Base-by-base conservation (phyloP, 2,888 invertebrate species). In the Mythimna impura region DNA sequence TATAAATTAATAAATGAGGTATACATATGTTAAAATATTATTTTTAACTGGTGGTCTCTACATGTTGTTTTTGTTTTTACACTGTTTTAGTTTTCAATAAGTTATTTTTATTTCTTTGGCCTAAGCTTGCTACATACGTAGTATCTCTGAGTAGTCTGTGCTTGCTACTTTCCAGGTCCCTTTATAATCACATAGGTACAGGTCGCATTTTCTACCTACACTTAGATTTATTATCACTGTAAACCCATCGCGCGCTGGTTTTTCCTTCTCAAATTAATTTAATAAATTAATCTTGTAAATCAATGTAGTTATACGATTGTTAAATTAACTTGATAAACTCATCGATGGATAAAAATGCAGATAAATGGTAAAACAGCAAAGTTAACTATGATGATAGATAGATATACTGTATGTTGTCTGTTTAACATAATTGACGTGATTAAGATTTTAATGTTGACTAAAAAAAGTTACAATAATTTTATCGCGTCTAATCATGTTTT, bases 291-390 rank as follows among this genome's bases (percentile, higher is more conserved):
- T 74, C 80, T 76, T 66, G 66, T 70, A 66, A 67, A 57, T 70
- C 69, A 66, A 77, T 75, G 69, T 78, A 71, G 47, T 68, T 43
- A 71, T 69, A 62, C 30, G 66, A 69, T 57, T 66, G 71, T 76
- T 66, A 73, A 66, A 73, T 77, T 73, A 76, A 82, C 76, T 69
- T 71, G 70, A 73, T 74, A 40, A 80, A 66, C 66, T 73, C 74
- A 75, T 75, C 76, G 78, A 73, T 81, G 74, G 62, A 80, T 77
- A 43, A 58, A 63, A 66, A 58, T 69, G 67, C 74, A 84, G 78
- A 77, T 84, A 77, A 85, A 73, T 75, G 50, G 50, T 66, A 76
- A 77, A 80, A 73, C 82, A 80, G 63, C 66, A 73, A 77, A 80
- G 55, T 78, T 84, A 58, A 82, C 79, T 77, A 79, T 73, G 50